These are phyloP conservation scores for Stictocephala bisonia DNA, from an alignment of 2,888 invertebrate species.

Conservation along the genomic window DNA sequence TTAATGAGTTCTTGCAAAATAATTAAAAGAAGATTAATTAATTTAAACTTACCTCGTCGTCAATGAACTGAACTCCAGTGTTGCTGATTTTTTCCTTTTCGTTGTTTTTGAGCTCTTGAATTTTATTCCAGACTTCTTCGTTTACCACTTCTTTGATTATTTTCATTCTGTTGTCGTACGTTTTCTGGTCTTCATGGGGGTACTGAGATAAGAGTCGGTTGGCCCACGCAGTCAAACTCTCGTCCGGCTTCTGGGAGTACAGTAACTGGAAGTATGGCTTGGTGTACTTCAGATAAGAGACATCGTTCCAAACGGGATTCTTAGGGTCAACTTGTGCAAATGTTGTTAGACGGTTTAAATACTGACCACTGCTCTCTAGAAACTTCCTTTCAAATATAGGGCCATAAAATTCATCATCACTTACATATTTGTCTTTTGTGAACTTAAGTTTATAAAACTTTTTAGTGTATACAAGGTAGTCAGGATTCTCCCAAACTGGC, in stretches of 20 bases:
- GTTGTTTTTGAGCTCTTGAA: not conserved
- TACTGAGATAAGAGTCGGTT: conserved; percentile 7
- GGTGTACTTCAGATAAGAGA: conserved; percentile 5
- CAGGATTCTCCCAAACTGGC: conserved; percentile 28
- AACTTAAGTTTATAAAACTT: conserved; percentile 10
- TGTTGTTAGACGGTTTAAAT: conserved; percentile 22
- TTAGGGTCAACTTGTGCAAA: not conserved
- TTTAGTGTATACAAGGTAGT: conserved; percentile 18
- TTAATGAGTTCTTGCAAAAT: too few species aligned
- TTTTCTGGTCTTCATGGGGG: not conserved
- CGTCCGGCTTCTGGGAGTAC: conserved; percentile 35
- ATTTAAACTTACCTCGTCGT: conserved; percentile 30
- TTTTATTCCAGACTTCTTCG: conserved; percentile 14
- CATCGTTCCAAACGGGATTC: conserved; percentile 24
- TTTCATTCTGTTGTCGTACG: conserved; percentile 13
- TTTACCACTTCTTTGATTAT: conserved; percentile 1
- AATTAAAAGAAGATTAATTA: too few species aligned
- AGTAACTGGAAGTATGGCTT: conserved; percentile 14
- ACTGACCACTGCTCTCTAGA: conserved; percentile 1
- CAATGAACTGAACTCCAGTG: conserved; percentile 7
- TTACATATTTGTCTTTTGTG: not conserved
- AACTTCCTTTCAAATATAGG: conserved; percentile 7
- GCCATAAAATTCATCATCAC: conserved; percentile 18
- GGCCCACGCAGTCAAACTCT: conserved; percentile 2
- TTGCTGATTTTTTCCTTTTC: not conserved